phyloP scores from a whole-genome alignment of 2,888 invertebrate genomes.

The Dasypogon diadema region DNA sequence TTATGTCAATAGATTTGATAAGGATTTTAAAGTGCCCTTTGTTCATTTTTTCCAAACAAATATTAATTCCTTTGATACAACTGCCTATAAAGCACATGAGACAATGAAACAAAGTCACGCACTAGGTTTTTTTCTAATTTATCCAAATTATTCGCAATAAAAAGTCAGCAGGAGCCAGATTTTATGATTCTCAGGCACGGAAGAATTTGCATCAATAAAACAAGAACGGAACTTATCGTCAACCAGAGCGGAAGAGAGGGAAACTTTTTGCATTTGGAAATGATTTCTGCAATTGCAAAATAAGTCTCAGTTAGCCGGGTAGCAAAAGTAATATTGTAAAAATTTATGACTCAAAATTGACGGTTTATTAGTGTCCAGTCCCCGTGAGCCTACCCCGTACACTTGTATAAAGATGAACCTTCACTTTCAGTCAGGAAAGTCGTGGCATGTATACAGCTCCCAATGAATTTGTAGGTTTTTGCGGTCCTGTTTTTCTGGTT shows the following conservation, averaged over 20 bases:
- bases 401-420: background rate
- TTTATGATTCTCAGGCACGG: constrained; percentile 33
- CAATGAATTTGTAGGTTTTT: too few species aligned
- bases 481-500: too few species aligned
- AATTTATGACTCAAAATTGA: constrained; percentile 33
- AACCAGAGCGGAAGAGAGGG: background rate
- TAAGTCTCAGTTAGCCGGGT: background rate
- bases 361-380: constrained; percentile 35
- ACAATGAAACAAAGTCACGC: constrained; percentile 46
- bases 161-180: constrained; percentile 31
- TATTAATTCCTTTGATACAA: too few species aligned
- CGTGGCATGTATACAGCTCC: constrained; percentile 31
- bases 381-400: too few species aligned
- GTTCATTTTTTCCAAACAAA: too few species aligned
- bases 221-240: background rate
- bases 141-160: constrained; percentile 45
- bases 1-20: too few species aligned
- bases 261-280: background rate
- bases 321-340: constrained; percentile 29
- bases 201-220: constrained; percentile 20
- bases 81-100: too few species aligned
- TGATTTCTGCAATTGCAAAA: constrained; percentile 18
- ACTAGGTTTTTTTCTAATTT: constrained; percentile 36
- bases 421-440: background rate
- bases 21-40: too few species aligned